These are phyloP conservation scores for Silurus glanis DNA, from an alignment of 2,113 vertebrate genomes.

Conservation along the genomic window DNA sequence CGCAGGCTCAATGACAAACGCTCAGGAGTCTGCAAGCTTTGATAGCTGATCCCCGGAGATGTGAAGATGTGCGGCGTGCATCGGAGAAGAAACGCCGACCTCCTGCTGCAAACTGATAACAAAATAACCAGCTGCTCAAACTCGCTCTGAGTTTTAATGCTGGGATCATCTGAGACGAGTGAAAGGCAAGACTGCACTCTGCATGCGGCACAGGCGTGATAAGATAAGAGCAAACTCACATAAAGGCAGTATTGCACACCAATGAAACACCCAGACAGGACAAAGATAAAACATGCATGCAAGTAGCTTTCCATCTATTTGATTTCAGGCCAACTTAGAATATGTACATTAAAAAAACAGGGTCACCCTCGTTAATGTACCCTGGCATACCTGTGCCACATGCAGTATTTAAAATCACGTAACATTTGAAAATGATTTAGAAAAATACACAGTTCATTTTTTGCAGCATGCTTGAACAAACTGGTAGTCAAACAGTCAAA, in stretches of 20 bases:
- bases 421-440: background rate
- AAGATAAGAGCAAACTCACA: conserved; percentile 21
- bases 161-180: conserved; percentile 27
- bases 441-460: background rate
- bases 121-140: conserved; percentile 47
- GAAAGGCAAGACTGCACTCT: conserved; percentile 16
- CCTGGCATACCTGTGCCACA: background rate
- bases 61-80: conserved; percentile 32
- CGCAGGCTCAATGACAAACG: conserved; percentile 38
- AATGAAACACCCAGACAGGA: background rate
- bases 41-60: conserved; percentile 42
- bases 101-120: conserved; percentile 51
- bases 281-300: background rate
- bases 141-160: conserved; percentile 25
- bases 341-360: background rate
- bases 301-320: background rate
- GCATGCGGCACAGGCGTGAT: conserved; percentile 3
- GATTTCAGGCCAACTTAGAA: background rate
- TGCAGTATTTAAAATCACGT: background rate
- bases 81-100: conserved; percentile 6
- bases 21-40: conserved; percentile 43
- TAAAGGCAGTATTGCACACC: background rate
- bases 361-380: background rate
- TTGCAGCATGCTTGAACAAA: background rate
- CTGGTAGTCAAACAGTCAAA: background rate